Evolutionary conservation across 2,888 invertebrate genomes (phyloP).

Genomic region (Watsonalla cultraria): DNA sequence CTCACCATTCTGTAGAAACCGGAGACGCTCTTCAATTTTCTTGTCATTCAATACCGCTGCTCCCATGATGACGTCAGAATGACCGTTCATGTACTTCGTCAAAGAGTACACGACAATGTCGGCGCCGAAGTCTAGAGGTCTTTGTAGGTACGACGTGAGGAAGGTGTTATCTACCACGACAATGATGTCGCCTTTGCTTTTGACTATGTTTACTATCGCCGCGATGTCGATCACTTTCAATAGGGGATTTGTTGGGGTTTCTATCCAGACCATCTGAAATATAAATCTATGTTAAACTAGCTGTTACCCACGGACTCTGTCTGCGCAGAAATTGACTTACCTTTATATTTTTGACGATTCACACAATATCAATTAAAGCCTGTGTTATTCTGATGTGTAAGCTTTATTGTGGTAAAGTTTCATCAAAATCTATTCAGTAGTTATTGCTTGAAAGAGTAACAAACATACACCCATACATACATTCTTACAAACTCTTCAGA

Average conservation of each 20-base stretch:
- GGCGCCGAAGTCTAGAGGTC: slow-evolving; percentile 93
- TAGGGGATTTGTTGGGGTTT: slow-evolving; percentile 97
- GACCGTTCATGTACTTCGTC: slow-evolving; percentile 99
- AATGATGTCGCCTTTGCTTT: slow-evolving; percentile 78
- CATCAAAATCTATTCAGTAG: no score
- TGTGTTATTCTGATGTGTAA: no score
- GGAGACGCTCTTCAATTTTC: slow-evolving; percentile 83
- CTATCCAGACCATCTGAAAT: slow-evolving; percentile 91
- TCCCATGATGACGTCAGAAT: slow-evolving; percentile 98
- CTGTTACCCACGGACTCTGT: no score
- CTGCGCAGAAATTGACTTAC: no score
- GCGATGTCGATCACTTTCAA: slow-evolving; percentile 93
- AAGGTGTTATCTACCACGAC: slow-evolving; percentile 97
- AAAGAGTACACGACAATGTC: slow-evolving; percentile 95
- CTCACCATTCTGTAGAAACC: slow-evolving; percentile 92
- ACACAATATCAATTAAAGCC: no score
- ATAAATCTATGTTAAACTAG: neutral
- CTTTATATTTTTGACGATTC: no score
- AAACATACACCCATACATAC: no score
- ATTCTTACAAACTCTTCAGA: no score
- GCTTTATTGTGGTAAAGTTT: no score
- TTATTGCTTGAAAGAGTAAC: no score
- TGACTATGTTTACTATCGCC: slow-evolving; percentile 79
- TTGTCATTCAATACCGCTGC: slow-evolving; percentile 87
- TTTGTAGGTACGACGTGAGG: slow-evolving; percentile 93